Base-by-base conservation (phyloP, 2,113 vertebrate species). In the Halcyon senegalensis region DNA sequence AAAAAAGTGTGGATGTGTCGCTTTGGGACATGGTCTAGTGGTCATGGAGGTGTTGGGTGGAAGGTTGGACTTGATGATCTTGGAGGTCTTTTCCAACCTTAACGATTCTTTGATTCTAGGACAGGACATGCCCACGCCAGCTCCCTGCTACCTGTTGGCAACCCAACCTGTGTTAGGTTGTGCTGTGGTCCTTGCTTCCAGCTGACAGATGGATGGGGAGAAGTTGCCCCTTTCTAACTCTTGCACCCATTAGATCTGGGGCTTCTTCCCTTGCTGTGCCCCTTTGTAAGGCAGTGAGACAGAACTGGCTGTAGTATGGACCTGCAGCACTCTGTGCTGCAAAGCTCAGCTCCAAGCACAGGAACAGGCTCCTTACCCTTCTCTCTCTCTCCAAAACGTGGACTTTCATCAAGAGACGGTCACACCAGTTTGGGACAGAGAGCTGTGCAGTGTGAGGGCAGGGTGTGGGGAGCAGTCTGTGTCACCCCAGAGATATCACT, bases 101-200 rank as follows among this genome's bases (percentile, higher is more conserved):
- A 46, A 46, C 19, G 18, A 46, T 46, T 46, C 46, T 46, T 10
- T 46, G 46, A 46, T 46, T 46, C 19, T 20, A 20, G 19, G 46
- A 11, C 33, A 33, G 63, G 41, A 13, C 5, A 3, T 66, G 37
- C 16, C 27, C 64, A 13, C 5, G 1, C 16, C 58, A 58, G 14
- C 7, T 69, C 53, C 39, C 10, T 59, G 59, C 13, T 67, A 19
- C 73, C 64, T 41, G 46, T 25, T 41, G 10, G 10, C 17, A 30
- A 2, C 13, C n/a, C 1, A 9, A 28, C 39, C 20, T 10, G 2
- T 7, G 50, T 11, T 14, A 10, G 39, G 25, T 15, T 27, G n/a
- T 43, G n/a, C 82, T 56, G n/a, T 16, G 66, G 11, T 37, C 50
- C 63, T 53, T 4, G 7, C 68, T 78, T 56, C 27, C 70, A 70